phyloP scores from a whole-genome alignment of 1,140 invertebrate species.

The Atopsyche davidsoni region DNA sequence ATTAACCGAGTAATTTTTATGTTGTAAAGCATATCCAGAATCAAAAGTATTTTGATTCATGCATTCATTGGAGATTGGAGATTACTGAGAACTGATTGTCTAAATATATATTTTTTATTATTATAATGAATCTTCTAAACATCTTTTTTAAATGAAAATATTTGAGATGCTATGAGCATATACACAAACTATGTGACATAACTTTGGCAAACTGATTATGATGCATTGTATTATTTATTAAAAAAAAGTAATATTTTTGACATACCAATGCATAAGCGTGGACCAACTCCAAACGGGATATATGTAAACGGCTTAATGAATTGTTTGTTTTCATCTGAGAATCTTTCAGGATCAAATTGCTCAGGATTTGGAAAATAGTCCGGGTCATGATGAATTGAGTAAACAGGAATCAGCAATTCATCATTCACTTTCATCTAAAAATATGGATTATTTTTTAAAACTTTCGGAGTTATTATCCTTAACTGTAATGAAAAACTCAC shows the following conservation, averaged over 20 bases:
- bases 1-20: too few species aligned
- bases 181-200: too few species aligned
- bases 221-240: too few species aligned
- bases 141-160: too few species aligned
- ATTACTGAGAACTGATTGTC: too few species aligned
- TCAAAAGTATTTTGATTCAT: too few species aligned
- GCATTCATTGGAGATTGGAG: too few species aligned
- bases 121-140: too few species aligned
- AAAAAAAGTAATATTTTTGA: constrained; percentile 8
- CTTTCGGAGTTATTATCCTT: neutral
- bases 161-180: too few species aligned
- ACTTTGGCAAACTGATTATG: too few species aligned
- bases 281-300: constrained; percentile 49
- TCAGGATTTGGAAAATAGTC: constrained; percentile 24
- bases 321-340: constrained; percentile 34
- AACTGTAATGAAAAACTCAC: neutral
- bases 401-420: constrained; percentile 23
- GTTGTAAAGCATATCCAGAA: too few species aligned
- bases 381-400: constrained; percentile 20
- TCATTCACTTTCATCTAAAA: constrained; percentile 21
- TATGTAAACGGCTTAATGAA: constrained; percentile 37
- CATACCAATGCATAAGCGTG: constrained; percentile 35
- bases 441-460: neutral
- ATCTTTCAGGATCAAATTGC: constrained; percentile 43
- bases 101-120: too few species aligned